Percentiles rank a stretch among this genome's conserved stretches.
Evolutionary conservation across 2,888 invertebrate species (phyloP).

Genomic region (Pedicia rivosa): DNA sequence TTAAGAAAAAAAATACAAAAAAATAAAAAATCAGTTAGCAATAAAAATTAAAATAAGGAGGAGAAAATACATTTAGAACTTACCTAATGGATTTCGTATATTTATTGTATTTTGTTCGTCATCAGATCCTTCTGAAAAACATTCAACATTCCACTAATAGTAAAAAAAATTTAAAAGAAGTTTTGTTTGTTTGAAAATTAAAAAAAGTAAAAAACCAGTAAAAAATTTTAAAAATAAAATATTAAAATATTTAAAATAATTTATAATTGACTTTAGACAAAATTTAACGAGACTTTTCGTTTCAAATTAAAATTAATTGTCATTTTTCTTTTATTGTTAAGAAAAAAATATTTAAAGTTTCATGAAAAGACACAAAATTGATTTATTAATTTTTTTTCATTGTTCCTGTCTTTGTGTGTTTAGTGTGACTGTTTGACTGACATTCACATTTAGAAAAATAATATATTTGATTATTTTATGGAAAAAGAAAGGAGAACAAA

Average conservation of each 20-base stretch:
- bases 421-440: too few species aligned
- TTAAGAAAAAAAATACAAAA: constrained; percentile 3
- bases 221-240: constrained; percentile 1
- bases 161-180: constrained; percentile 13
- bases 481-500: too few species aligned
- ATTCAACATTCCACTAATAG: constrained; percentile 21
- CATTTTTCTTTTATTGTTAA: too few species aligned
- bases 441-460: too few species aligned
- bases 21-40: neutral
- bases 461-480: too few species aligned
- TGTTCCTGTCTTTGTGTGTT: too few species aligned
- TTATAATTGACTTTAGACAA: constrained; percentile 5
- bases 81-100: constrained; percentile 42
- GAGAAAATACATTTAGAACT: constrained; percentile 17
- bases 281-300: constrained; percentile 4
- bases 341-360: too few species aligned
- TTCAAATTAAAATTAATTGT: too few species aligned
- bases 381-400: too few species aligned
- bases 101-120: constrained; percentile 24
- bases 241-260: constrained; percentile 1
- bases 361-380: too few species aligned
- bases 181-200: constrained; percentile 11
- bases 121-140: constrained; percentile 19
- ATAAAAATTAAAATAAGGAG: neutral
- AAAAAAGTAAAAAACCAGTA: constrained; percentile 7